Evolutionary conservation across 2,888 invertebrate genomes (phyloP), one percentile per base, ranked within the genome.

Genomic region (Junonia oenone): DNA sequence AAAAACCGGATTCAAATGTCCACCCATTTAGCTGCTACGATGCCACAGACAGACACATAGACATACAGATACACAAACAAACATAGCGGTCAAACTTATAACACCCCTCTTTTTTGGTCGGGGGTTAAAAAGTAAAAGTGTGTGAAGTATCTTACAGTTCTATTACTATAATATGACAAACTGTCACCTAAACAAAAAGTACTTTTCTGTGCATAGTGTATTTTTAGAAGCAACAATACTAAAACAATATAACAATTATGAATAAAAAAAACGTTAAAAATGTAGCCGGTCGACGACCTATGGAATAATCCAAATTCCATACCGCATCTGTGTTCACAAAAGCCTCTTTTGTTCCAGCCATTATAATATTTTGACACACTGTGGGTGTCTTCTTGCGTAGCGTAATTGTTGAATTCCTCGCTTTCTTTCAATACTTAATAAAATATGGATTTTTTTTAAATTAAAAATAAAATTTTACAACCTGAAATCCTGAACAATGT

Each of bases 261-360:
- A 6, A 8, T 15, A 37, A 22, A 40, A 40, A 38, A 37, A 17
- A 38, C n/a, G 9, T 17, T 17, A 8, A 11, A 15, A 1, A 14
- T 37, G 15, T 15, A 11, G 3, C 6, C 19, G 13, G 27, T 45
- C 59, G 54, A 51, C 46, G 55, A 49, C 55, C 46, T 55, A 40
- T 61, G 29, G 55, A 53, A 56, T 57, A 55, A 29, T 31, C 38
- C 14, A 63, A 67, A 72, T 69, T 67, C 66, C 62, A 31, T 55
- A 26, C 59, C 48, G 37, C 72, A 72, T 61, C 66, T 72, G 69
- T 63, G 54, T 53, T 56, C 67, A 68, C 63, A 64, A 45, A 50
- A 31, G 45, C 35, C 29, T 9, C 14, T 22, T 17, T 14, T 49
- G 19, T 47, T 40, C 2, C 6, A 17, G 15, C 11, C 22, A 27